Conservation (phyloP, 1,140 invertebrate species). For the Drosophila kurseongensis region DNA sequence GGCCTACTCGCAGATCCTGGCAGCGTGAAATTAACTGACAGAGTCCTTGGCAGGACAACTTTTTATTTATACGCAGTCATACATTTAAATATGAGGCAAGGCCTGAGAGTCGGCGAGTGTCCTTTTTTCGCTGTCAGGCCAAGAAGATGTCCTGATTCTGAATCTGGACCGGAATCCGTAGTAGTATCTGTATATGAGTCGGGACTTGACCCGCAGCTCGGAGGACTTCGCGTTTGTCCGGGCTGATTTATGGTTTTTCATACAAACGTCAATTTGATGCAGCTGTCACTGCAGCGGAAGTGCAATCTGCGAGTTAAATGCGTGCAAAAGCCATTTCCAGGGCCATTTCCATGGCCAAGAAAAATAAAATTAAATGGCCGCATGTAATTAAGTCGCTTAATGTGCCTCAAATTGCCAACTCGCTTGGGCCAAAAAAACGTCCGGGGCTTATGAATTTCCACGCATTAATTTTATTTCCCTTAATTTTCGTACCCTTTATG, state of each 20-base stretch:
- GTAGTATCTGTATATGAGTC: neutral
- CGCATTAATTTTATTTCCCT: slow-evolving; percentile 63
- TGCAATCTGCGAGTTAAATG: slow-evolving; percentile 72
- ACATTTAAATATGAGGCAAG: slow-evolving; percentile 74
- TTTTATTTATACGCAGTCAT: slow-evolving; percentile 77
- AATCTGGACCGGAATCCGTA: slow-evolving; percentile 11
- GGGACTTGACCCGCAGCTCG: slow-evolving; percentile 15
- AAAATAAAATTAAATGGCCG: slow-evolving; percentile 66
- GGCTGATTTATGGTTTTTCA: slow-evolving; percentile 37
- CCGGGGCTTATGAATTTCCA: slow-evolving; percentile 63
- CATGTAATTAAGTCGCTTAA: slow-evolving; percentile 66
- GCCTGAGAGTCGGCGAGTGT: slow-evolving; percentile 51
- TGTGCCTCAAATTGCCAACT: slow-evolving; percentile 51
- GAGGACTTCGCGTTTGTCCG: slow-evolving; percentile 48
- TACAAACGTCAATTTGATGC: slow-evolving; percentile 75
- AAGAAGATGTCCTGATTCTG: slow-evolving; percentile 38
- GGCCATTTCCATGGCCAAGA: slow-evolving; percentile 29
- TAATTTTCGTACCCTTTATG: slow-evolving; percentile 45
- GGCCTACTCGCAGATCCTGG: slow-evolving; percentile 70
- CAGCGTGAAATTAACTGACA: slow-evolving; percentile 82
- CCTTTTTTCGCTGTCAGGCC: slow-evolving; percentile 60
- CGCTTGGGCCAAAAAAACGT: slow-evolving; percentile 24
- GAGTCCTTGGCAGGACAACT: slow-evolving; percentile 58
- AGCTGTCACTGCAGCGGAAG: slow-evolving; percentile 62
- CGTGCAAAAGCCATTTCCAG: slow-evolving; percentile 51